Base-by-base conservation (phyloP, 2,888 invertebrate genomes). In the Lithophane ornitopus region DNA sequence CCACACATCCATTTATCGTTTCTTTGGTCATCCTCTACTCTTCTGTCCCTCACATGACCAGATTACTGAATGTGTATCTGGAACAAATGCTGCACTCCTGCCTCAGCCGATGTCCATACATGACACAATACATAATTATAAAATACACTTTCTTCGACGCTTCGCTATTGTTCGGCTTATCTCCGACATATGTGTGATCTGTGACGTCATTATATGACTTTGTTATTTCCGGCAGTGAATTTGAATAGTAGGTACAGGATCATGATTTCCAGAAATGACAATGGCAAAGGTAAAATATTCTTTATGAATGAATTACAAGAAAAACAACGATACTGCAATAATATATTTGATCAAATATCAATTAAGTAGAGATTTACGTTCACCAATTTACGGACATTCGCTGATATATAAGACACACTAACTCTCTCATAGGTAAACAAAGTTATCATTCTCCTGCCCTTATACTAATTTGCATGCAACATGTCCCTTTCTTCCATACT, bases 81-180 rank as follows among this genome's bases (percentile, higher is more conserved):
- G 14, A 49, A 52, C 44, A 8, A 59, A 52, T 28, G 28, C 46
- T 26, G 54, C 70, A 49, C 52, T 71, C 71, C 78, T 61, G 65
- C 12, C 49, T n/a, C 28, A 19, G 49, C 8, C 22, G 8, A 8
- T 22, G 49, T 22, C 49, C 49, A 9, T 8, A 22, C 19, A 8
- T 22, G 8, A 19, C 77, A 77, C 66, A 56, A 76, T 39, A 54
- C 61, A 41, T 58, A n/a, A n/a, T n/a, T n/a, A 49, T 67, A 62
- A 7, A 19, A 7, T 8, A 3, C 22, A 22, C 19, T 58, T 68
- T 63, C 61, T 76, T 63, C 8, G 54, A 7, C 26, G 49, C 39
- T 22, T 19, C 56, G n/a, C n/a, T 65, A 58, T 76, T 76, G 41
- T 76, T 68, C n/a, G 22, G 12, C 34, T 52, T 65, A 44, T 39